Evolutionary conservation across 2,797 vertebrate genomes (phyloP).

Genomic region (Sebastes matsubarae): DNA sequence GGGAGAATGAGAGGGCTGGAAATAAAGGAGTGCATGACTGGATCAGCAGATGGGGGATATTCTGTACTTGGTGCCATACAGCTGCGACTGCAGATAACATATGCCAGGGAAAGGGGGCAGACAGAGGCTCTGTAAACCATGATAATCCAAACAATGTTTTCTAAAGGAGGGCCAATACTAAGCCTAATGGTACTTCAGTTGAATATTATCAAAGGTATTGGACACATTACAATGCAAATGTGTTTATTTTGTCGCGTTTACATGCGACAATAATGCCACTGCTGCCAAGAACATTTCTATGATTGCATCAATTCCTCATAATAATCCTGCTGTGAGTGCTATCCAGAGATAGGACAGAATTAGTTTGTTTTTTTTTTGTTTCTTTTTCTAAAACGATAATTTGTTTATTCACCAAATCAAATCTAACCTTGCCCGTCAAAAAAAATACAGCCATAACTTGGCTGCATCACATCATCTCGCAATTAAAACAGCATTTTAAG

Average conservation of each 20-base stretch:
- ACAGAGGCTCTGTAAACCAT: conserved; percentile 65
- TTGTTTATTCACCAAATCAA: conserved; percentile 40
- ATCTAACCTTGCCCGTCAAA: neutral
- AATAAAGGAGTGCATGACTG: conserved; percentile 73
- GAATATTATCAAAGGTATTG: conserved; percentile 60
- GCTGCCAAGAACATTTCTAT: conserved; percentile 33
- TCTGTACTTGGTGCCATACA: conserved; percentile 72
- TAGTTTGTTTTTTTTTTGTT: neutral
- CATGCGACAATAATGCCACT: conserved; percentile 3
- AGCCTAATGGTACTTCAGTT: conserved; percentile 65
- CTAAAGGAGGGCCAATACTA: conserved; percentile 54
- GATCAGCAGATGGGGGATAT: conserved; percentile 72
- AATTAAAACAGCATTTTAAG: conserved; percentile 41
- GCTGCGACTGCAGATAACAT: conserved; percentile 75
- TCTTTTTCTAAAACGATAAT: neutral
- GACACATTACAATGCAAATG: conserved; percentile 62
- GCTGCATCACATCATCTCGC: neutral
- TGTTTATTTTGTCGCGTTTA: conserved; percentile 45
- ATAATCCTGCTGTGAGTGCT: conserved; percentile 20
- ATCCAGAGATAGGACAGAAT: neutral
- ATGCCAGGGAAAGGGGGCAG: conserved; percentile 67
- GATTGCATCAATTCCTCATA: conserved; percentile 41
- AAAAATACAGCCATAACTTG: neutral
- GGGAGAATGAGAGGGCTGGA: conserved; percentile 59
- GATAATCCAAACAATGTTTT: conserved; percentile 70